Evolutionary conservation across 2,113 vertebrate species (phyloP), one percentile per base, ranked within the genome.

Genomic region (Regulus satrapa): DNA sequence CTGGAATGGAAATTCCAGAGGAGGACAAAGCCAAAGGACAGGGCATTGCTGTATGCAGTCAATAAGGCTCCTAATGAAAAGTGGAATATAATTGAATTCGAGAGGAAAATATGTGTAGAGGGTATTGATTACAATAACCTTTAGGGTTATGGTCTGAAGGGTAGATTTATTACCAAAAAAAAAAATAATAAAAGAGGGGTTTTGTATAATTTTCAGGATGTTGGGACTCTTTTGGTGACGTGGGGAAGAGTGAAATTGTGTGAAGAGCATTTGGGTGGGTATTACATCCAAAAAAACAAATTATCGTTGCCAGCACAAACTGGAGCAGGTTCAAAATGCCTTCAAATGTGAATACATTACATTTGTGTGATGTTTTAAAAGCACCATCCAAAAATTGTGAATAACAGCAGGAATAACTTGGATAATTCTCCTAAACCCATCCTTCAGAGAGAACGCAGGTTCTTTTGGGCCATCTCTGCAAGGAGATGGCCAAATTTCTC

Each of bases 131-230:
- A 3, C 29, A 20, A n/a, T 48, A 5, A 48, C 20, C 10, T 54
- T 58, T 23, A 34, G 18, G 63, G 13, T 72, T 11, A 5, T 43
- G n/a, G 29, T 91, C 40, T 71, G 24, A 17, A 34, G 13, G 24
- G 36, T 7, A 26, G 18, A 45, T 58, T 75, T 66, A 36, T 74
- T 59, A 13, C 17, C 3, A 15, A 75, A 14, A 6, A 26, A 59
- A 54, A 29, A 41, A n/a, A n/a, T n/a, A n/a, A n/a, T n/a, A n/a
- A n/a, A n/a, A n/a, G 3, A 4, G 26, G 2, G 2, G 1, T 11
- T 23, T 32, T 8, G 0, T 15, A 8, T 54, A 6, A 71, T 75
- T 76, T 72, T 25, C 3, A 1, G 4, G 21, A 5, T 3, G 2
- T 45, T 51, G 23, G 10, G 51, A 5, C 43, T n/a, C 14, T 18